These are phyloP conservation scores for Tromatobia lineatoria DNA, from an alignment of 2,888 invertebrate genomes.

Conservation along the genomic window DNA sequence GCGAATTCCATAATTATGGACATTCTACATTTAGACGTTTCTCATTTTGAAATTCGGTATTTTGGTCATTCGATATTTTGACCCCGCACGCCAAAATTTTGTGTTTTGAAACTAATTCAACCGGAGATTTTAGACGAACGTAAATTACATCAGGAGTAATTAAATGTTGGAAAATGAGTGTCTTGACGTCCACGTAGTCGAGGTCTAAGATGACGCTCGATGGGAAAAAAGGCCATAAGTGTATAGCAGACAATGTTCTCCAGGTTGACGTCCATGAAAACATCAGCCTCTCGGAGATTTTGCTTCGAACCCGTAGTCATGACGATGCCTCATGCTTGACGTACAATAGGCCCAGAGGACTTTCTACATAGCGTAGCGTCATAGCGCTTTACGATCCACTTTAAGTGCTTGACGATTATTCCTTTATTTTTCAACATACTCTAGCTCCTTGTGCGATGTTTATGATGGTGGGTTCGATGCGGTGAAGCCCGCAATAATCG, in stretches of 20 bases:
- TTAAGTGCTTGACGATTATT: slow-evolving; percentile 63
- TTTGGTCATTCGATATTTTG: too few species aligned
- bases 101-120: too few species aligned
- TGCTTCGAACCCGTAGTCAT: slow-evolving; percentile 4
- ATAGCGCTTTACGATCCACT: slow-evolving; percentile 61
- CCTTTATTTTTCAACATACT: slow-evolving; percentile 58
- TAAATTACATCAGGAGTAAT: too few species aligned
- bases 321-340: slow-evolving; percentile 23
- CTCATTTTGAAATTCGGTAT: too few species aligned
- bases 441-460: slow-evolving; percentile 49
- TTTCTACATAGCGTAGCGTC: slow-evolving; percentile 8
- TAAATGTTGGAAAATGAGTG: neutral
- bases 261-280: slow-evolving; percentile 2
- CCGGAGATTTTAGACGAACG: too few species aligned
- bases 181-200: neutral
- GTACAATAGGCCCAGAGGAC: slow-evolving; percentile 31
- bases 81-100: too few species aligned
- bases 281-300: neutral
- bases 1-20: too few species aligned
- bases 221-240: neutral
- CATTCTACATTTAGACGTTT: too few species aligned
- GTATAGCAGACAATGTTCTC: neutral
- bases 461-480: slow-evolving; percentile 56
- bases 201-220: neutral
- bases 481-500: slow-evolving; percentile 58